Percentiles rank a stretch among this genome's conserved stretches.
Conservation (phyloP, 2,888 invertebrate species). For the Drosophila histrio region DNA sequence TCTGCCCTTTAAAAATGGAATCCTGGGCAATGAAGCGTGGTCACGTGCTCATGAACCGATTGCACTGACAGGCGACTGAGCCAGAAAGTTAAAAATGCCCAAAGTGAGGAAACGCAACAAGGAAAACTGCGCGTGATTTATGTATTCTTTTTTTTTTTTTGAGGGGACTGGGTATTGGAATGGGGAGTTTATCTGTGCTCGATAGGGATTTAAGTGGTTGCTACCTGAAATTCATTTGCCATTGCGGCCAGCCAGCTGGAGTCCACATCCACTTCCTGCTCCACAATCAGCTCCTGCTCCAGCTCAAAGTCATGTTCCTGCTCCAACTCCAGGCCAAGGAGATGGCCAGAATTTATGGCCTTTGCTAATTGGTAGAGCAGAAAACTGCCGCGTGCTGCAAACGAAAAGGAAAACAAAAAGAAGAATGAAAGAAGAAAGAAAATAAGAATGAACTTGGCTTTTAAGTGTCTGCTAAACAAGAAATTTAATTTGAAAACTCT, state of each 20-base stretch:
- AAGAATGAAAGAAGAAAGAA: slow-evolving; percentile 11
- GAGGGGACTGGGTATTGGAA: not conserved
- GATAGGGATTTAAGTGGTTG: slow-evolving; percentile 51
- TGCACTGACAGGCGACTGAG: slow-evolving; percentile 64
- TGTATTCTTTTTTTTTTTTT: slow-evolving; percentile 34
- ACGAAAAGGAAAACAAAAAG: not conserved
- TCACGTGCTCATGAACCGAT: slow-evolving; percentile 62
- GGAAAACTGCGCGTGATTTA: slow-evolving; percentile 62
- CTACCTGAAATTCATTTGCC: slow-evolving; percentile 75
- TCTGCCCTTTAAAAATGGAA: slow-evolving; percentile 47
- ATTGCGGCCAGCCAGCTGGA: slow-evolving; percentile 68
- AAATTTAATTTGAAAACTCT: slow-evolving; percentile 54
- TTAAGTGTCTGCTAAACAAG: slow-evolving; percentile 51
- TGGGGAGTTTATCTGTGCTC: slow-evolving; percentile 38
- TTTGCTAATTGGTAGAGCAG: slow-evolving; percentile 74
- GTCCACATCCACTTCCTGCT: slow-evolving; percentile 48
- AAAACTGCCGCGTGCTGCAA: slow-evolving; percentile 66
- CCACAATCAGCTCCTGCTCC: slow-evolving; percentile 29
- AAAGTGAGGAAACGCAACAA: slow-evolving; percentile 47
- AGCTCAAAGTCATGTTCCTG: slow-evolving; percentile 9
- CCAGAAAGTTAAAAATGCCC: slow-evolving; percentile 57
- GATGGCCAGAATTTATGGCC: slow-evolving; percentile 67
- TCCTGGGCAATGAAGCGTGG: slow-evolving; percentile 62
- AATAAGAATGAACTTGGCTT: slow-evolving; percentile 36
- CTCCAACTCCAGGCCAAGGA: slow-evolving; percentile 25